These are phyloP conservation scores for Morpho helenor DNA, from an alignment of 2,888 invertebrate genomes.

Conservation along the genomic window DNA sequence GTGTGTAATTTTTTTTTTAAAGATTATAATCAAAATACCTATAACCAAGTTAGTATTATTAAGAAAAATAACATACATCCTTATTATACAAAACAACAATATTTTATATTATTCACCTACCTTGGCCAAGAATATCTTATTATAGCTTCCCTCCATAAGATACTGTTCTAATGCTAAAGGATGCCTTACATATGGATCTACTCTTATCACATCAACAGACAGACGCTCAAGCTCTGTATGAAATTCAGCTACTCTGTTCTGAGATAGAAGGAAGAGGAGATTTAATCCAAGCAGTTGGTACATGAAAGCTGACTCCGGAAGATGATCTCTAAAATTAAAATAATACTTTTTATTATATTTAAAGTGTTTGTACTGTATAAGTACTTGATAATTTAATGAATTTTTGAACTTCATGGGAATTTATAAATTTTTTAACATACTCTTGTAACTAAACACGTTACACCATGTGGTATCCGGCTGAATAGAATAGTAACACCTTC, in stretches of 20 bases:
- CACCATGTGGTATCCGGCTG: too few species aligned
- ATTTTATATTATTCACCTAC: slow-evolving; percentile 43
- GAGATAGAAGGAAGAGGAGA: slow-evolving; percentile 93
- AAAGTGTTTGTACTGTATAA: not conserved
- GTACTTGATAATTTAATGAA: too few species aligned
- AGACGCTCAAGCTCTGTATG: slow-evolving; percentile 97
- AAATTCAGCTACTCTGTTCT: slow-evolving; percentile 98
- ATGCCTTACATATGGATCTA: slow-evolving; percentile 95
- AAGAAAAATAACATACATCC: too few species aligned
- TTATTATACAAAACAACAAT: not conserved
- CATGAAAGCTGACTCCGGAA: slow-evolving; percentile 95
- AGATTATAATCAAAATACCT: too few species aligned
- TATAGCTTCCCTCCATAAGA: slow-evolving; percentile 99
- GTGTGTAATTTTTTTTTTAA: too few species aligned
- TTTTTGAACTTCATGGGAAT: too few species aligned
- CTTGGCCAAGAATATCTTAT: slow-evolving; percentile 96
- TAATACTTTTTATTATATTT: not conserved
- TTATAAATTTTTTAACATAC: too few species aligned
- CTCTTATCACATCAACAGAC: slow-evolving; percentile 93
- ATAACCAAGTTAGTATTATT: too few species aligned
- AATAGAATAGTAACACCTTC: too few species aligned
- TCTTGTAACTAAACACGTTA: too few species aligned
- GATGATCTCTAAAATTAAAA: slow-evolving; percentile 73
- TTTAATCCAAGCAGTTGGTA: slow-evolving; percentile 97
- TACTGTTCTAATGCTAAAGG: slow-evolving; percentile 98